These are phyloP conservation scores for Poeciliopsis retropinna DNA, from an alignment of 2,113 vertebrate genomes.

Conservation along the genomic window DNA sequence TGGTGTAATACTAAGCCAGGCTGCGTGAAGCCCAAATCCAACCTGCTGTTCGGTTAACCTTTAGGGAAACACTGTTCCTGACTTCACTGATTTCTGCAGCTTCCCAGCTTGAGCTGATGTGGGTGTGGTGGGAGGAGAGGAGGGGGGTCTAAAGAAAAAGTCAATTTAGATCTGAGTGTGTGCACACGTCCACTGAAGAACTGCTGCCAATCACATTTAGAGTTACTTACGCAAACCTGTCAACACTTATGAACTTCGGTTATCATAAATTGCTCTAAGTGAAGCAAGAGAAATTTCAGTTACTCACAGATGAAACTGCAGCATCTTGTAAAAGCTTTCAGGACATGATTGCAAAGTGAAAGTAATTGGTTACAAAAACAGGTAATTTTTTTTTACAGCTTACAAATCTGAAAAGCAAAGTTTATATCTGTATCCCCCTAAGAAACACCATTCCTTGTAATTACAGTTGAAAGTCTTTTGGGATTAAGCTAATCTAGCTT, in stretches of 20 bases:
- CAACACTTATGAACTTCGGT: background rate
- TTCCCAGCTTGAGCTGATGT: conserved; percentile 47
- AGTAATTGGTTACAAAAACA: background rate
- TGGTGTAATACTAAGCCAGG: conserved; percentile 70
- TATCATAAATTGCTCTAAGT: background rate
- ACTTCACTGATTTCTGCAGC: conserved; percentile 61
- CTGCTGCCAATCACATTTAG: conserved; percentile 61
- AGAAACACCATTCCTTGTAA: background rate
- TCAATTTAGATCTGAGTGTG: conserved; percentile 49
- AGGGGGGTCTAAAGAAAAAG: conserved; percentile 31
- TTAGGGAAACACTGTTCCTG: conserved; percentile 57
- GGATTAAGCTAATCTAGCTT: background rate
- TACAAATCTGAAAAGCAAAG: background rate
- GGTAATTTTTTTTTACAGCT: background rate
- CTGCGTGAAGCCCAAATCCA: conserved; percentile 62
- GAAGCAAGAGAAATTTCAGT: background rate
- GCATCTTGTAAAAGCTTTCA: background rate
- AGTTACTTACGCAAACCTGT: background rate
- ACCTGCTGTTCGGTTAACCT: conserved; percentile 70
- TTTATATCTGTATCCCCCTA: background rate
- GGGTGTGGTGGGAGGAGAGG: conserved; percentile 1
- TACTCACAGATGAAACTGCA: conserved; percentile 20
- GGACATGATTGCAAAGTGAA: background rate
- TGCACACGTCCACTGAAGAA: conserved; percentile 40
- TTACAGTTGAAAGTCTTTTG: background rate